Percentiles rank a stretch among this genome's conserved stretches.
Conservation (phyloP, 2,113 vertebrate species). For the Misgurnus anguillicaudatus region DNA sequence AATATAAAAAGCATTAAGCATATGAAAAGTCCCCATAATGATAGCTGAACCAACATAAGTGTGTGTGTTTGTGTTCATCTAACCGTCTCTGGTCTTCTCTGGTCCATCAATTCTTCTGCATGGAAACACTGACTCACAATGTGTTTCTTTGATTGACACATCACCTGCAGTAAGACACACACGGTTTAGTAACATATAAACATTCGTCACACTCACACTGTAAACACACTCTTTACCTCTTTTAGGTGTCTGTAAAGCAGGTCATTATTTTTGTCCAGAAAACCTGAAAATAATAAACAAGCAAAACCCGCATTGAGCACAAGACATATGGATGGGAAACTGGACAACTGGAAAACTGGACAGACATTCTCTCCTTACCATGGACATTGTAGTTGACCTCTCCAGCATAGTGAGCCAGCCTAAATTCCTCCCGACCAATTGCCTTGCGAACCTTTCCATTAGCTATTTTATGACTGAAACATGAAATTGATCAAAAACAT, state of each 20-base stretch:
- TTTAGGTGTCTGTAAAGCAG: slow-evolving; percentile 94
- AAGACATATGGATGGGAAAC: not conserved
- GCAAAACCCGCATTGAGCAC: not conserved
- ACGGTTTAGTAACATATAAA: slow-evolving; percentile 54
- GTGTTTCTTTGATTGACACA: slow-evolving; percentile 91
- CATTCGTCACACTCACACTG: slow-evolving; percentile 3
- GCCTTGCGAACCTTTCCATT: slow-evolving; percentile 91
- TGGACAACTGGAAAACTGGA: not conserved
- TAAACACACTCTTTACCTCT: slow-evolving; percentile 75
- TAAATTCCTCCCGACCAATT: slow-evolving; percentile 89
- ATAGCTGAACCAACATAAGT: not conserved
- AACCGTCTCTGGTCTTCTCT: slow-evolving; percentile 93
- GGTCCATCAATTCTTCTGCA: slow-evolving; percentile 87
- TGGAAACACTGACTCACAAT: slow-evolving; percentile 90
- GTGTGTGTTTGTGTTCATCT: slow-evolving; percentile 16
- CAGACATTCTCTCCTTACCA: slow-evolving; percentile 69
- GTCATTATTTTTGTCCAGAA: slow-evolving; percentile 97
- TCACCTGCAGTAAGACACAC: slow-evolving; percentile 74
- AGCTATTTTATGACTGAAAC: slow-evolving; percentile 89
- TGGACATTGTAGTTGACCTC: slow-evolving; percentile 94
- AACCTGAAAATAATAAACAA: slow-evolving; percentile 74
- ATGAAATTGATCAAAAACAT: slow-evolving; percentile 40
- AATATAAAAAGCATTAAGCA: too few relatives aligned
- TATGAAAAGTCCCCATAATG: not conserved
- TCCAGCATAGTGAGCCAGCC: slow-evolving; percentile 92